Conservation (phyloP, 1,140 invertebrate species). For the Brachionus manjavacas region DNA sequence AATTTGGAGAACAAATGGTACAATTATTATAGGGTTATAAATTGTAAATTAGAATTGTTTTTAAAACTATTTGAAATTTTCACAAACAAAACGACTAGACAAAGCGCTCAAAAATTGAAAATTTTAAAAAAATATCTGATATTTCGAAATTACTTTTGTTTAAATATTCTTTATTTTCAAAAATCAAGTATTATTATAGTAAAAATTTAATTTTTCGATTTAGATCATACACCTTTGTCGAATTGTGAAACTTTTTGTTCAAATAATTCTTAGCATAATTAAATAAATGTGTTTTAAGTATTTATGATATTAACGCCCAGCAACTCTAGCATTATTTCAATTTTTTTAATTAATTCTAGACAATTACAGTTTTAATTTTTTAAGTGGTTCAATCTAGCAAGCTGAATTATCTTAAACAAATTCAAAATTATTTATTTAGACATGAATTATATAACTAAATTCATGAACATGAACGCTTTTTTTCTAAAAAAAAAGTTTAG, state of each 20-base stretch:
- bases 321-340: neutral
- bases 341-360: neutral
- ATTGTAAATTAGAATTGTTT: too few relatives aligned
- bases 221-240: neutral
- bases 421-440: neutral
- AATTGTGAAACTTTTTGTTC: neutral
- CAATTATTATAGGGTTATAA: too few relatives aligned
- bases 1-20: too few relatives aligned
- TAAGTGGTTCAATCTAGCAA: neutral
- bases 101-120: too few relatives aligned
- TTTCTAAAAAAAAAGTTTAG: neutral
- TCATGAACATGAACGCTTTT: neutral
- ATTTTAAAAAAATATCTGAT: too few relatives aligned
- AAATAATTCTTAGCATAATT: neutral
- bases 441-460: neutral
- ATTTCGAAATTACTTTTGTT: too few relatives aligned
- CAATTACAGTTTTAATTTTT: neutral
- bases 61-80: too few relatives aligned
- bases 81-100: too few relatives aligned
- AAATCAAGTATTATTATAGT: neutral
- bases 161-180: too few relatives aligned
- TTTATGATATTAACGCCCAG: neutral
- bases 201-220: neutral
- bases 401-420: neutral
- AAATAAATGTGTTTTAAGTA: neutral